These are phyloP conservation scores for Synchiropus splendidus DNA, from an alignment of 2,113 vertebrate genomes.

Conservation along the genomic window DNA sequence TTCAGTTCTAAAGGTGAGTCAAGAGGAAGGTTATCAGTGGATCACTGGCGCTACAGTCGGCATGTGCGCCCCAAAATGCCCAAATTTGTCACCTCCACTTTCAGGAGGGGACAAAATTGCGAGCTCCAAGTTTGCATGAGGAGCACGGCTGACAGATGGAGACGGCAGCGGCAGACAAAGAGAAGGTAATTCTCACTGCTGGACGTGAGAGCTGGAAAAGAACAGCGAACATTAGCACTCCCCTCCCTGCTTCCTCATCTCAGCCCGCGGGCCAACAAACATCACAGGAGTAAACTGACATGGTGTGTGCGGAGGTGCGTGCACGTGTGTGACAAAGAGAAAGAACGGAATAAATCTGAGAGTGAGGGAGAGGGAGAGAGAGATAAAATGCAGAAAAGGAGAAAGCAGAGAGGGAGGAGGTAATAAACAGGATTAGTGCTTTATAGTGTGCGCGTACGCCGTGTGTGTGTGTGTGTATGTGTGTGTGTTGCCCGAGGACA, in stretches of 20 bases:
- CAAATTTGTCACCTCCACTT: too few species aligned
- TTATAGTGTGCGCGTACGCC: constrained; percentile 16
- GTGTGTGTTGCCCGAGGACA: constrained; percentile 39
- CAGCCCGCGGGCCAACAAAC: constrained; percentile 53
- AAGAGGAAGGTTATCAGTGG: too few species aligned
- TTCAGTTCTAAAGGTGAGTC: too few species aligned
- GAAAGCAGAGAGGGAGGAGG: constrained; percentile 45
- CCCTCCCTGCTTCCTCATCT: constrained; percentile 44
- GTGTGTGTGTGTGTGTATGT: constrained; percentile 1
- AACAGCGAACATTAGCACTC: constrained; percentile 49
- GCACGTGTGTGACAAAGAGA: constrained; percentile 4
- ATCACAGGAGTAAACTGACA: constrained; percentile 56
- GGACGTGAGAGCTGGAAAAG: constrained; percentile 50
- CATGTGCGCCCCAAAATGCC: too few species aligned
- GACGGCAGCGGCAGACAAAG: constrained; percentile 59
- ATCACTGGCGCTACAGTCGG: too few species aligned
- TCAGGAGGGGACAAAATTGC: too few species aligned
- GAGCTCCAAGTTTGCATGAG: too few species aligned
- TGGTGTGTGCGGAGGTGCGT: constrained; percentile 10
- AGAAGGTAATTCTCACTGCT: constrained; percentile 61
- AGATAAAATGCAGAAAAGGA: constrained; percentile 50
- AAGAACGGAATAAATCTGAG: constrained; percentile 36
- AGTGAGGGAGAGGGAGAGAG: constrained; percentile 42
- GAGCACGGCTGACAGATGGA: constrained; percentile 51
- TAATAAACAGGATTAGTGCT: constrained; percentile 64